A percentile compares a stretch with the other conserved stretches of the same genome.
Evolutionary conservation across 2,113 vertebrate genomes (phyloP).

Genomic region (Amphiprion ocellaris): DNA sequence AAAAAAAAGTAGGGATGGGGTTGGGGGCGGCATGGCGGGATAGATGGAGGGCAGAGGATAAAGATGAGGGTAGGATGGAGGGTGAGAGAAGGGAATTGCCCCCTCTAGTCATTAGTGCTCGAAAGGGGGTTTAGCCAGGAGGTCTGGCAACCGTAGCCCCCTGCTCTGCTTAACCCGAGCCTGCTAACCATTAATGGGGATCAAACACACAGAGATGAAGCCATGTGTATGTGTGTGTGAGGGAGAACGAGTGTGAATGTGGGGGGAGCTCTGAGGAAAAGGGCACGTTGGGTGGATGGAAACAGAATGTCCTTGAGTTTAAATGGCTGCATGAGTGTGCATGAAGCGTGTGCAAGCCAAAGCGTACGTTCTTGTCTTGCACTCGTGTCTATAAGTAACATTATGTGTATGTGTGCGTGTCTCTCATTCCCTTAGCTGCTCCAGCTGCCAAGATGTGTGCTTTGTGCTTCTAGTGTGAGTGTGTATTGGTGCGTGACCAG

Average conservation of each 20-base stretch:
- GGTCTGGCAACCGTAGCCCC: slow-evolving; percentile 52
- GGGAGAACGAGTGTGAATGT: background rate
- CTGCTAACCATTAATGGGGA: slow-evolving; percentile 72
- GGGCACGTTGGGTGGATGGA: slow-evolving; percentile 22
- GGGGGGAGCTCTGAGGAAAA: slow-evolving; percentile 9
- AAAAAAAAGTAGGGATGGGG: slow-evolving; percentile 61
- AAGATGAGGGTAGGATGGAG: slow-evolving; percentile 65
- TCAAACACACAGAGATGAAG: slow-evolving; percentile 63
- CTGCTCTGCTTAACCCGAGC: slow-evolving; percentile 61
- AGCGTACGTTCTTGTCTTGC: slow-evolving; percentile 14
- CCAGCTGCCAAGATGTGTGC: slow-evolving; percentile 18
- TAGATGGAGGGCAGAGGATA: slow-evolving; percentile 72
- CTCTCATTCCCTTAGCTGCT: slow-evolving; percentile 20
- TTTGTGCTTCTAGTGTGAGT: background rate
- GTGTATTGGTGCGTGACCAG: background rate
- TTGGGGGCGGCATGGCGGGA: slow-evolving; percentile 41
- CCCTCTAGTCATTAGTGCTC: slow-evolving; percentile 71
- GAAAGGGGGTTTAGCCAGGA: slow-evolving; percentile 59
- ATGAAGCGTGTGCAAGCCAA: slow-evolving; percentile 2
- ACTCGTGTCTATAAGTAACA: slow-evolving; percentile 12
- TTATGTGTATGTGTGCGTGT: slow-evolving; percentile 23
- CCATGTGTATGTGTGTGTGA: slow-evolving; percentile 12
- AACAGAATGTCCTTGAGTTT: slow-evolving; percentile 32
- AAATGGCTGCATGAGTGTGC: slow-evolving; percentile 11
- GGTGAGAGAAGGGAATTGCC: slow-evolving; percentile 65